phyloP scores from a whole-genome alignment of 2,113 vertebrate genomes.

The Cyprinodon variegatus region DNA sequence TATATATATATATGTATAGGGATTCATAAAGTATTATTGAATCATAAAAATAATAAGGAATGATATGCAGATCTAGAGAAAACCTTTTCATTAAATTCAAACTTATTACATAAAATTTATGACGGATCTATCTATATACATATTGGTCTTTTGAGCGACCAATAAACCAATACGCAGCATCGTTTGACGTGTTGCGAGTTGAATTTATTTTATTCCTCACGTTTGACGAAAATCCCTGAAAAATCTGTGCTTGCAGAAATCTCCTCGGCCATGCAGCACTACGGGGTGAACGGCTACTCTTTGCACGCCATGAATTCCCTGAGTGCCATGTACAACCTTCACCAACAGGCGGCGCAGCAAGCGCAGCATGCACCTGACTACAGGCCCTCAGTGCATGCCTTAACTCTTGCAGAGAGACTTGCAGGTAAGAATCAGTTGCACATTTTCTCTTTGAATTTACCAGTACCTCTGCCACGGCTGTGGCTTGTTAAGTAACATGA shows the following conservation, averaged over 20 bases:
- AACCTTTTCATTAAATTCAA: neutral
- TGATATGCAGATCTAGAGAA: too few relatives aligned
- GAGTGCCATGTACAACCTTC: slow-evolving; percentile 99
- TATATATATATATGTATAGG: too few relatives aligned
- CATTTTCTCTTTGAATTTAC: slow-evolving; percentile 3
- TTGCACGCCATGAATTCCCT: slow-evolving; percentile 97
- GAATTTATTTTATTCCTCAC: neutral
- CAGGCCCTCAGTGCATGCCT: slow-evolving; percentile 95
- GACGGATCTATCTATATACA: neutral
- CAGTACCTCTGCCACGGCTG: neutral
- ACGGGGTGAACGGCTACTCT: slow-evolving; percentile 97
- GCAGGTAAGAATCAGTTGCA: slow-evolving; percentile 89
- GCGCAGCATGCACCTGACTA: slow-evolving; percentile 96
- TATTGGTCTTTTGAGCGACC: neutral
- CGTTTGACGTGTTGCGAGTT: neutral
- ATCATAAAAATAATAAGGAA: too few relatives aligned
- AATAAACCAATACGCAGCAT: neutral
- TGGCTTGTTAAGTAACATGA: neutral
- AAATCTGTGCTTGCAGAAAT: slow-evolving; percentile 60
- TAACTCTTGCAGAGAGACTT: slow-evolving; percentile 95
- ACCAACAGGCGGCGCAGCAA: slow-evolving; percentile 98
- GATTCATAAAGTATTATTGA: too few relatives aligned
- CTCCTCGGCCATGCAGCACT: slow-evolving; percentile 91
- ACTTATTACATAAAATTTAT: neutral
- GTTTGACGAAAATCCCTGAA: neutral